Percentiles rank a stretch among this genome's conserved stretches.
Conservation (phyloP, 2,797 vertebrate genomes). For the Gallinago nigripennis region DNA sequence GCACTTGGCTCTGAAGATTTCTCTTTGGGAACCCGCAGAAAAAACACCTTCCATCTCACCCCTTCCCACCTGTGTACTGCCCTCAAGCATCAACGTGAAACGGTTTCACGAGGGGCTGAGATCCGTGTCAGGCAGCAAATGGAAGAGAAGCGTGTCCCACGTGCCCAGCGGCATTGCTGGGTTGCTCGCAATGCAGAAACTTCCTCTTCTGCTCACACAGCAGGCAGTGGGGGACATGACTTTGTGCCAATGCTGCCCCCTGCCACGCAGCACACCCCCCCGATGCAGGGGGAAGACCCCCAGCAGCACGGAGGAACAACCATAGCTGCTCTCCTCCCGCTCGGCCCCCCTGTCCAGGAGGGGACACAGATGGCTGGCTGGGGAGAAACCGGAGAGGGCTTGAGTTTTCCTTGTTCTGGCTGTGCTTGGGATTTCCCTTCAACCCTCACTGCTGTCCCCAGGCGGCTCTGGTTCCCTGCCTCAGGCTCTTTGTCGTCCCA, state of each 20-base stretch:
- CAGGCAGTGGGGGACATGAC: not conserved
- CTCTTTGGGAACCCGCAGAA: not conserved
- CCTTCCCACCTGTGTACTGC: not conserved
- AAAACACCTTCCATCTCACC: not conserved
- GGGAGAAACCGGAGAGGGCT: not conserved
- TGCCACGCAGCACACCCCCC: not conserved
- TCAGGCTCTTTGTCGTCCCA: not conserved
- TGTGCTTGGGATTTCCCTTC: not conserved
- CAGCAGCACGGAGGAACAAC: not conserved
- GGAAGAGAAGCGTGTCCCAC: not conserved
- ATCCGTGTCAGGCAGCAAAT: not conserved
- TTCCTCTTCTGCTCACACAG: fast-evolving
- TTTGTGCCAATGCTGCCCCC: fast-evolving
- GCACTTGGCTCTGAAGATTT: not conserved
- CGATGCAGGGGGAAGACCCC: fast-evolving
- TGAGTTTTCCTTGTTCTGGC: not conserved
- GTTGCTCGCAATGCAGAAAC: fast-evolving
- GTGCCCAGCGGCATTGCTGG: not conserved
- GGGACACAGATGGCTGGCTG: not conserved
- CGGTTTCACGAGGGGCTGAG: not conserved
- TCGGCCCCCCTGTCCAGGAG: not conserved
- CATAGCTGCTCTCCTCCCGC: not conserved
- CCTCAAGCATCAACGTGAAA: not conserved
- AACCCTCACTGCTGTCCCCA: no score
- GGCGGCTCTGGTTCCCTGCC: not conserved